Percentiles rank a stretch among this genome's conserved stretches.
phyloP scores from a whole-genome alignment of 2,888 invertebrate species.

The Bugula neritina region DNA sequence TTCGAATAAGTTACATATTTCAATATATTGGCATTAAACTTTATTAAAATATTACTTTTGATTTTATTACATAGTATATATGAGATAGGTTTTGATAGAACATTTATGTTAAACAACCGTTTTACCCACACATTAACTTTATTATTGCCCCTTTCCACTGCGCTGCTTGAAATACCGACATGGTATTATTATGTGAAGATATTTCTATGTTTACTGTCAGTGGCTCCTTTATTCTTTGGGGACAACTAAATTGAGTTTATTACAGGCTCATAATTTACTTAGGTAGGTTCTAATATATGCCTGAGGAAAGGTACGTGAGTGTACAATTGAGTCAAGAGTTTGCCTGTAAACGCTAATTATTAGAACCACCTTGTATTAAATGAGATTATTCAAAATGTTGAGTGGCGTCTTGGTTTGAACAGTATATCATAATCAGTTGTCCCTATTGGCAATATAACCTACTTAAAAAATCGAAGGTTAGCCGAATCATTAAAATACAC shows the following conservation, averaged over 20 bases:
- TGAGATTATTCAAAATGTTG: constrained; percentile 26
- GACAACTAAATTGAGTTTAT: constrained; percentile 25
- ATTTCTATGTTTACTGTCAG: too few relatives aligned
- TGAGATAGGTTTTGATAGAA: too few relatives aligned
- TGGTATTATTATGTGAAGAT: too few relatives aligned
- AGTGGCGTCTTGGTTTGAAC: constrained; percentile 27
- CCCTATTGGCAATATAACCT: constrained; percentile 26
- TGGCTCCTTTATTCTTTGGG: constrained; percentile 24
- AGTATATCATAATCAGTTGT: constrained; percentile 19
- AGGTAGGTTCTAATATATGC: constrained; percentile 24
- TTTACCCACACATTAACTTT: too few relatives aligned
- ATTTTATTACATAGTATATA: too few relatives aligned
- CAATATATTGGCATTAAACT: too few relatives aligned
- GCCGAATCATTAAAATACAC: constrained; percentile 23
- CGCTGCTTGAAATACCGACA: too few relatives aligned
- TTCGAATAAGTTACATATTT: too few relatives aligned
- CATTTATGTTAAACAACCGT: too few relatives aligned
- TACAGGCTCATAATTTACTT: constrained; percentile 25
- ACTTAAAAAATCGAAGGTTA: constrained; percentile 26
- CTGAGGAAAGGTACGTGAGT: constrained; percentile 24
- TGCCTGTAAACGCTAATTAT: constrained; percentile 24
- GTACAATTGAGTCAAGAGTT: constrained; percentile 18
- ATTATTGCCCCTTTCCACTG: too few relatives aligned
- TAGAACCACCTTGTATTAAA: constrained; percentile 24
- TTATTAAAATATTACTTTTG: too few relatives aligned